Conservation (phyloP, 1,140 invertebrate species). For the Calliopsis andreniformis region DNA sequence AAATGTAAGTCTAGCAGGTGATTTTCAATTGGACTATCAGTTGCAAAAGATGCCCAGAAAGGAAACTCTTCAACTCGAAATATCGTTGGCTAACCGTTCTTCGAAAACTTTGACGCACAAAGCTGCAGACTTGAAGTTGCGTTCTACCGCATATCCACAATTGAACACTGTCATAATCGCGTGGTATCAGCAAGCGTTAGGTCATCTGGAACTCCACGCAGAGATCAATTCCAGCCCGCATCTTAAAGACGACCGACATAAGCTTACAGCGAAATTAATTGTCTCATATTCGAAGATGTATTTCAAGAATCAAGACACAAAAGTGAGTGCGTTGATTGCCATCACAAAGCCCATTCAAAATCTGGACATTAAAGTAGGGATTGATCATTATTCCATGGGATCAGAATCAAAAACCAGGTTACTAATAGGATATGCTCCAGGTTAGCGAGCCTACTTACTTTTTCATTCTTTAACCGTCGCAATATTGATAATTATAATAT, state of each 20-base stretch:
- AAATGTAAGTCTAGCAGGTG: constrained; percentile 81
- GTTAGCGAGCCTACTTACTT: constrained; percentile 57
- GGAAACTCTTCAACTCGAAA: constrained; percentile 86
- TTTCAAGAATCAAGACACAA: constrained; percentile 77
- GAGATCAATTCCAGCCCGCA: constrained; percentile 81
- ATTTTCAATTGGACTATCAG: constrained; percentile 86
- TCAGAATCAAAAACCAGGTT: constrained; percentile 72
- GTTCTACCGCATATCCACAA: constrained; percentile 88
- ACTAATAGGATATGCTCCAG: constrained; percentile 80
- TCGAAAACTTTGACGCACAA: constrained; percentile 83
- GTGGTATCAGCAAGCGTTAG: constrained; percentile 83
- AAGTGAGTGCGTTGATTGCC: constrained; percentile 77
- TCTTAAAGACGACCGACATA: constrained; percentile 81
- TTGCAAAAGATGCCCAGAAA: constrained; percentile 84
- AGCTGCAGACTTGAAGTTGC: constrained; percentile 84
- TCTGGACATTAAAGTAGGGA: constrained; percentile 79
- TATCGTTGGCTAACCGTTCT: constrained; percentile 85
- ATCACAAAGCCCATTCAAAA: constrained; percentile 80
- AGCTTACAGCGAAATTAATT: constrained; percentile 81
- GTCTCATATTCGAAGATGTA: constrained; percentile 82
- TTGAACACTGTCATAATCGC: constrained; percentile 87
- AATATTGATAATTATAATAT: no score
- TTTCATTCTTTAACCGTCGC: no score
- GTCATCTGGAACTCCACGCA: constrained; percentile 82
- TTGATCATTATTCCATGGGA: constrained; percentile 74